These are phyloP conservation scores for Oryzias dopingdopingensis DNA, from an alignment of 2,797 vertebrate species.

Conservation along the genomic window DNA sequence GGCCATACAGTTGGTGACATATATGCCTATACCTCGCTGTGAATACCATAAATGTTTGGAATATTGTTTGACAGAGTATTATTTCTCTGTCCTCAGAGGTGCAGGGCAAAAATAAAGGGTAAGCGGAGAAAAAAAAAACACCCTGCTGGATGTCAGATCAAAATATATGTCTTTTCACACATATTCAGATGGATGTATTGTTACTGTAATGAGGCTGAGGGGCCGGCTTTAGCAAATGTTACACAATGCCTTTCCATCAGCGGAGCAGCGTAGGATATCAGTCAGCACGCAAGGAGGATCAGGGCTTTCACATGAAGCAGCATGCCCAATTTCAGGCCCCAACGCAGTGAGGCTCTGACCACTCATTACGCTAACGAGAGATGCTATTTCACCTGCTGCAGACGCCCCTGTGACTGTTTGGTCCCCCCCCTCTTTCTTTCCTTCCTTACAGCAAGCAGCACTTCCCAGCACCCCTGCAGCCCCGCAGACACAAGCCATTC, in stretches of 20 bases:
- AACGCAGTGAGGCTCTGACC: slow-evolving; percentile 84
- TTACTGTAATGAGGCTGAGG: slow-evolving; percentile 65
- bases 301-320: slow-evolving; percentile 70
- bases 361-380: slow-evolving; percentile 99
- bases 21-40: slow-evolving; percentile 59
- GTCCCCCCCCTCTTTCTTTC: slow-evolving; percentile 74
- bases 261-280: slow-evolving; percentile 31
- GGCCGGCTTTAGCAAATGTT: slow-evolving; percentile 49
- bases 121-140: slow-evolving; percentile 30
- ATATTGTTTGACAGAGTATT: slow-evolving; percentile 59
- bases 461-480: slow-evolving; percentile 82
- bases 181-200: slow-evolving; percentile 48
- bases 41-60: slow-evolving; percentile 77
- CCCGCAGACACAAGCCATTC: slow-evolving; percentile 98
- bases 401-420: slow-evolving; percentile 77
- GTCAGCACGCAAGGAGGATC: slow-evolving; percentile 49
- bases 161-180: slow-evolving; percentile 35
- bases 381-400: slow-evolving; percentile 99
- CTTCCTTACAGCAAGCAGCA: slow-evolving; percentile 53
- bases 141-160: slow-evolving; percentile 26
- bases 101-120: slow-evolving; percentile 31
- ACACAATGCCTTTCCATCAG: slow-evolving; percentile 42
- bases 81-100: slow-evolving; percentile 20
- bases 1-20: slow-evolving; percentile 67
- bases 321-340: slow-evolving; percentile 70